Percentiles rank a stretch among this genome's conserved stretches.
Evolutionary conservation across 1,140 invertebrate species (phyloP).

Genomic region (Ephestia elutella): DNA sequence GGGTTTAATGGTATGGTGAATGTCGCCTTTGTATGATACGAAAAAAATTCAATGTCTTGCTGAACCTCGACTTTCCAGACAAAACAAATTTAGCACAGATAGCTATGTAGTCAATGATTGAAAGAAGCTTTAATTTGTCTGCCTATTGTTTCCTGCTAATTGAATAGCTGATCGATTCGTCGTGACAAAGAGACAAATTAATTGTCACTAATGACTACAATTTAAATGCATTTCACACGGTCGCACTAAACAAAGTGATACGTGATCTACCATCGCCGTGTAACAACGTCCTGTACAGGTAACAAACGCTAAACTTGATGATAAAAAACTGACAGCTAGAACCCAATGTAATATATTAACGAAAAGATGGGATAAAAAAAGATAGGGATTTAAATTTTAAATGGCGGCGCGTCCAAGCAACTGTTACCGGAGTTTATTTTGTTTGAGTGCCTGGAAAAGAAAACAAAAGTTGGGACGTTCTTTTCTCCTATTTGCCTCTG

Average conservation of each 20-base stretch:
- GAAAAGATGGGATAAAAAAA: constrained; percentile 62
- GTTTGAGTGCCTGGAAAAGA: constrained; percentile 59
- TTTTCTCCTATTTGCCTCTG: constrained; percentile 69
- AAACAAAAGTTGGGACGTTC: constrained; percentile 57
- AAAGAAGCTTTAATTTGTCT: not conserved
- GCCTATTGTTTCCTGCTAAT: not conserved
- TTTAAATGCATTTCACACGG: constrained; percentile 38
- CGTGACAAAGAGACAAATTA: constrained; percentile 1
- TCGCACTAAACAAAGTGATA: constrained; percentile 2
- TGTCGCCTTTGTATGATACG: too few species aligned
- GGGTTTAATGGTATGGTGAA: too few species aligned
- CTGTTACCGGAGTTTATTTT: constrained; percentile 56
- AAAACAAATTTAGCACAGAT: not conserved
- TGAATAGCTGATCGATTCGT: not conserved
- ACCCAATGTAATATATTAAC: constrained; percentile 67
- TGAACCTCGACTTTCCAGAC: not conserved
- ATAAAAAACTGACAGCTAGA: constrained; percentile 52
- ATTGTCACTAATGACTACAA: constrained; percentile 5
- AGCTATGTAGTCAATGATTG: not conserved
- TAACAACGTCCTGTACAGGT: constrained; percentile 40
- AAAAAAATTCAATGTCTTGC: not conserved
- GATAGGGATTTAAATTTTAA: constrained; percentile 55
- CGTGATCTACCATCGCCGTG: constrained; percentile 30
- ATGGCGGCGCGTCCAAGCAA: constrained; percentile 60
- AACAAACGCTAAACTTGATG: constrained; percentile 25